Conservation (phyloP, 2,797 vertebrate genomes). For the Prionace glauca region DNA sequence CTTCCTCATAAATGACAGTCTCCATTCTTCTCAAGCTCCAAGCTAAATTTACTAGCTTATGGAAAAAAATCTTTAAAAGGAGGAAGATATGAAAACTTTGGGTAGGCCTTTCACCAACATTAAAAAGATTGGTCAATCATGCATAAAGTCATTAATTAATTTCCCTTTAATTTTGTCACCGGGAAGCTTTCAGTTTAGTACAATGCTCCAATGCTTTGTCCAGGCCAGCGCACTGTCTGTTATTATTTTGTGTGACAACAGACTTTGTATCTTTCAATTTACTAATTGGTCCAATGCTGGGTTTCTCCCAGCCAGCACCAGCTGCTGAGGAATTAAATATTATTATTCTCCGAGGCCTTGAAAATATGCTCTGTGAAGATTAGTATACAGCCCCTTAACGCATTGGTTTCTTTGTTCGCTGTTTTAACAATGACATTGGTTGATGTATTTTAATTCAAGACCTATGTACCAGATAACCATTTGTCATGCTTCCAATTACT, state of each 20-base stretch:
- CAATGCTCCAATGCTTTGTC: constrained; percentile 17
- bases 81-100: not conserved
- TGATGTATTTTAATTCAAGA: constrained; percentile 7
- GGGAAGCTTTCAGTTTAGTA: constrained; percentile 16
- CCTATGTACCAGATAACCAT: not conserved
- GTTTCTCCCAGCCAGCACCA: not conserved
- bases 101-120: not conserved
- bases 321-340: constrained; percentile 4
- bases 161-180: constrained; percentile 17
- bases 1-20: not conserved
- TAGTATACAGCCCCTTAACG: not conserved
- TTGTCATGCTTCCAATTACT: not conserved
- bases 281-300: not conserved
- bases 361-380: not conserved
- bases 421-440: not conserved
- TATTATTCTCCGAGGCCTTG: constrained; percentile 1
- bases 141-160: constrained; percentile 23
- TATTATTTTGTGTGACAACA: constrained; percentile 12
- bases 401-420: constrained; percentile 9
- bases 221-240: not conserved
- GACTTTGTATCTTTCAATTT: not conserved
- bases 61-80: not conserved
- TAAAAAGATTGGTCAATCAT: constrained; percentile 19
- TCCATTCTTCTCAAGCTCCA: constrained; percentile 1
- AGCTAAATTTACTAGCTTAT: constrained; percentile 21